A percentile compares a stretch with the other conserved stretches of the same genome.
These are phyloP conservation scores for Uria aalge DNA, from an alignment of 2,113 vertebrate genomes.

Conservation along the genomic window DNA sequence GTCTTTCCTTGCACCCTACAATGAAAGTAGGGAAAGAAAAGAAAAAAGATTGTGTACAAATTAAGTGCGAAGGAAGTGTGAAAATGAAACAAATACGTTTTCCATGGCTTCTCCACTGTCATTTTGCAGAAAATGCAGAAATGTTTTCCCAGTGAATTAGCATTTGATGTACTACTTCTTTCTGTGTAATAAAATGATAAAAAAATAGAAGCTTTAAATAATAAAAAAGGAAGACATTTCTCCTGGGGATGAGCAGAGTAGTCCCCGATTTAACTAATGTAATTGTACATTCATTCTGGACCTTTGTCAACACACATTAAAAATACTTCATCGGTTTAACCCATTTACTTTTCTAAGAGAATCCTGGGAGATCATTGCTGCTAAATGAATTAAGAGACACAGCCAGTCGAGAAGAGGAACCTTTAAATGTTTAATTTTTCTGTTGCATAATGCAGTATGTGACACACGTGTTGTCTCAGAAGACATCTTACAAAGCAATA, in stretches of 20 bases:
- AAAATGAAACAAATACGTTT: neutral
- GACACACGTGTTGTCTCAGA: neutral
- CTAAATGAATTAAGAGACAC: neutral
- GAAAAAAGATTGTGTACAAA: neutral
- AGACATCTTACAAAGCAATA: neutral
- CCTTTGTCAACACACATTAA: constrained; percentile 65
- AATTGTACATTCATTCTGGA: constrained; percentile 1
- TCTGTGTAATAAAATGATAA: neutral
- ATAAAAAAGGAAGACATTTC: neutral
- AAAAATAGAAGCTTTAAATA: constrained; percentile 17
- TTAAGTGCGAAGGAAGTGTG: neutral
- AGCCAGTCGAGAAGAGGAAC: neutral
- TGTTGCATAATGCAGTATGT: neutral
- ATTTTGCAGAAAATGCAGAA: neutral
- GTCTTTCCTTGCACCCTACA: neutral
- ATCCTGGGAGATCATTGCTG: neutral
- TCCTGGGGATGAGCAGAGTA: neutral
- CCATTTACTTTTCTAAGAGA: constrained; percentile 31
- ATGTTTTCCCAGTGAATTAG: neutral
- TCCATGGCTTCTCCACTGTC: neutral
- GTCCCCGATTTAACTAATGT: neutral
- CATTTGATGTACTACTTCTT: neutral
- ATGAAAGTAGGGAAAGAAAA: neutral
- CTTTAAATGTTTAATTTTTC: neutral
- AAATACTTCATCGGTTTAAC: constrained; percentile 58